Percentiles rank a stretch among this genome's conserved stretches.
phyloP scores from a whole-genome alignment of 2,113 vertebrate species.

The Zosterops lateralis region DNA sequence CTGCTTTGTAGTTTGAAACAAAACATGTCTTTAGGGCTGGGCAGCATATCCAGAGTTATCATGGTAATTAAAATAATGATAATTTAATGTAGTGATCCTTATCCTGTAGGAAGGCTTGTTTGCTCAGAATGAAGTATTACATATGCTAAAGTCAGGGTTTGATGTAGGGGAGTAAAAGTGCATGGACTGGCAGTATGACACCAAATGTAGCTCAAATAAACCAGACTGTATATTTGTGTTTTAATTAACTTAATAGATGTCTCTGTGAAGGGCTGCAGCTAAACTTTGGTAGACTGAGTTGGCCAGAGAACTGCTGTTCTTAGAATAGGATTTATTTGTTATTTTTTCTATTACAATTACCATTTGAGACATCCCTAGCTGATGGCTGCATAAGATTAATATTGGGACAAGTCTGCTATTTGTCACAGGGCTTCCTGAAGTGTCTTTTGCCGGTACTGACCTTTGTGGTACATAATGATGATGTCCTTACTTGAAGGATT shows the following conservation, averaged over 20 bases:
- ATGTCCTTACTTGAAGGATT: neutral
- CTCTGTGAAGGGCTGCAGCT: neutral
- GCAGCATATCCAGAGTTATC: neutral
- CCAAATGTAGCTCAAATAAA: neutral
- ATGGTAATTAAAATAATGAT: conserved; percentile 23
- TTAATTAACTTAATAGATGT: neutral
- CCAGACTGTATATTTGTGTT: neutral
- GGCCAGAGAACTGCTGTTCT: neutral
- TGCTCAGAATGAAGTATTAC: conserved; percentile 2
- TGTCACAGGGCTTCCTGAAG: neutral
- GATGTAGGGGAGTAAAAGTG: neutral
- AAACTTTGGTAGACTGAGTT: neutral
- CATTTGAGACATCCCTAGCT: neutral
- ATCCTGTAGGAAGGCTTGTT: neutral
- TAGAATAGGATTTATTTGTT: conserved; percentile 12
- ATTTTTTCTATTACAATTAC: conserved; percentile 29
- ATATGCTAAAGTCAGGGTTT: neutral
- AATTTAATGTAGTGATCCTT: conserved; percentile 20
- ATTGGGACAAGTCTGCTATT: neutral
- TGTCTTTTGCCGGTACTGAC: neutral
- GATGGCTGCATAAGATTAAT: conserved; percentile 3
- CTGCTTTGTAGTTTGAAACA: conserved; percentile 29
- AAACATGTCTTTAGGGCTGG: neutral
- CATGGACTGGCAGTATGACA: neutral
- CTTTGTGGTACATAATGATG: neutral